Evolutionary conservation across 2,113 vertebrate species (phyloP), one percentile per base, ranked within the genome.

Genomic region (Ochotona princeps): DNA sequence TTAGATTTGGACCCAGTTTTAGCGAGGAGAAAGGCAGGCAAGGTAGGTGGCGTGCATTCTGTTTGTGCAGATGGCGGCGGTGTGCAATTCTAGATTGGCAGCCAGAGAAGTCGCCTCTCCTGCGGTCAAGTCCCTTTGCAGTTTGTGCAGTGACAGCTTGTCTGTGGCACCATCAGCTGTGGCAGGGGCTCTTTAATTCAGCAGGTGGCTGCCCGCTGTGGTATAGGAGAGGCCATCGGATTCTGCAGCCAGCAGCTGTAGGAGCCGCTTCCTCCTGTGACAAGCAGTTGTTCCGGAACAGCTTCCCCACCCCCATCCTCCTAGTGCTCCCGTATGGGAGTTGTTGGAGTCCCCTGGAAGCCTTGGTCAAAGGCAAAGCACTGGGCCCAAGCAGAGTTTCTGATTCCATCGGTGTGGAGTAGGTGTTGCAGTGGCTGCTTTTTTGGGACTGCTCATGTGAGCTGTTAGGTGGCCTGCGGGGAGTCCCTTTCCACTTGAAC

Each of bases 191-290:
- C 65, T 30, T 75, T 74, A 38, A 25, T 84, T 78, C 10, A 89
- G 67, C n/a, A 35, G 51, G 26, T 73, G 82, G 30, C 63, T 81
- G 44, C 73, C 18, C 32, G 18, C 20, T 0, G 1, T 25, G 54
- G 38, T n/a, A 38, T 74, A 49, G 35, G 25, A 80, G n/a, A 86
- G 28, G 28, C 70, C 44, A 20, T 65, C 35, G 44, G 83, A 25
- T 72, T 86, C 85, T 90, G 76, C 69, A 87, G 49, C 60, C 23
- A 61, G 35, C 54, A 86, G 67, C 79, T 89, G 1, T 88, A 26
- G 72, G 44, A 72, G 25, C 17, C 75, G 3, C 47, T 92, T 83
- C 13, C 30, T 38, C 80, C 5, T 90, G 63, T 93, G 61, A 93
- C 47, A 49, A 60, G 49, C 28, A n/a, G 14, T 83, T 84, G 14